Evolutionary conservation across 2,797 vertebrate genomes (phyloP).

Genomic region (Channallabes apus): DNA sequence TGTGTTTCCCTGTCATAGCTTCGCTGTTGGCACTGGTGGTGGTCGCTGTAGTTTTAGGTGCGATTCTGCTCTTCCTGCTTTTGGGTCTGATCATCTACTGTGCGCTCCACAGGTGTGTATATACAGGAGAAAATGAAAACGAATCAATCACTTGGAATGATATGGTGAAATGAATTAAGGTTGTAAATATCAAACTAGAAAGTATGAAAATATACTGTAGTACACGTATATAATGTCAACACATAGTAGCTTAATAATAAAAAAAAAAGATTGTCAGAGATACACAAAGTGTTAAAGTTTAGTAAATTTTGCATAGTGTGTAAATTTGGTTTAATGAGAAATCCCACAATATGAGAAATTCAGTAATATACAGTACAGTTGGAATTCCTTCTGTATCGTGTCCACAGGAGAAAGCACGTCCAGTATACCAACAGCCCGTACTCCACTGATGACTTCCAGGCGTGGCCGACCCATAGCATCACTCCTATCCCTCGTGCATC

Average conservation of each 20-base stretch:
- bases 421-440: constrained; percentile 61
- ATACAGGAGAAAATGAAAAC: neutral
- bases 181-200: neutral
- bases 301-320: too few species aligned
- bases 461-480: constrained; percentile 62
- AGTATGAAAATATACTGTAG: neutral
- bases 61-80: constrained; percentile 69
- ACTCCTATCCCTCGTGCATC: constrained; percentile 70
- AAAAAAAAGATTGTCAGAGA: neutral
- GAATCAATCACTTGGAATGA: neutral
- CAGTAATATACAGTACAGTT: neutral
- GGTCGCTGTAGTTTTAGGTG: constrained; percentile 75
- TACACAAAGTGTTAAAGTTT: neutral
- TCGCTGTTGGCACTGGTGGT: constrained; percentile 76
- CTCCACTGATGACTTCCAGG: constrained; percentile 47
- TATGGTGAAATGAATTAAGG: neutral
- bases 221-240: neutral
- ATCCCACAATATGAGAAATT: too few species aligned
- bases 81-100: constrained; percentile 63
- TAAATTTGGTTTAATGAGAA: too few species aligned
- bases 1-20: constrained; percentile 60
- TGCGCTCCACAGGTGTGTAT: constrained; percentile 33
- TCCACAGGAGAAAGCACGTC: constrained; percentile 28
- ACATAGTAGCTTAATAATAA: neutral
- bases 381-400: constrained; percentile 20